These are phyloP conservation scores for Lochmaea crataegi DNA, from an alignment of 2,888 invertebrate species.

Conservation along the genomic window DNA sequence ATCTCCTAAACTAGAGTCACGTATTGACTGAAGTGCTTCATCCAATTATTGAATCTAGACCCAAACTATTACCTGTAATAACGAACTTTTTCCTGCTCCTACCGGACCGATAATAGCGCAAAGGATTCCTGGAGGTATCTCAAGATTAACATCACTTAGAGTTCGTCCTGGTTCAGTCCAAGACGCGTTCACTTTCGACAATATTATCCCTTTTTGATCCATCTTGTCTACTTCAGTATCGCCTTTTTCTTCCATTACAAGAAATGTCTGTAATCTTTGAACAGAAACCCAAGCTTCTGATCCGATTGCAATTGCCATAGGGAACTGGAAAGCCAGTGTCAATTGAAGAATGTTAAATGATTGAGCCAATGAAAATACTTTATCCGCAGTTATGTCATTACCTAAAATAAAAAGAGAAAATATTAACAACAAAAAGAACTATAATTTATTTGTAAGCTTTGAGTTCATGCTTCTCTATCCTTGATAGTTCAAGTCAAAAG, in stretches of 20 bases:
- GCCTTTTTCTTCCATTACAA: constrained; percentile 69
- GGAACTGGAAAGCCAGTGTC: constrained; percentile 72
- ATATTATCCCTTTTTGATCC: constrained; percentile 45
- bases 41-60: too few species aligned
- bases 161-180: constrained; percentile 52
- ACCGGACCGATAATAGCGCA: constrained; percentile 89
- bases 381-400: constrained; percentile 63
- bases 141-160: constrained; percentile 63
- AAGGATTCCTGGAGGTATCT: constrained; percentile 65
- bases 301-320: constrained; percentile 68
- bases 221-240: constrained; percentile 49
- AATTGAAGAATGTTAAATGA: constrained; percentile 66
- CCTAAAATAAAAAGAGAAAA: constrained; percentile 10
- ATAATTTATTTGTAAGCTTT: not conserved
- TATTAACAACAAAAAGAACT: not conserved
- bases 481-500: not conserved
- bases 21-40: too few species aligned
- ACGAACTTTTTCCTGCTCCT: constrained; percentile 81
- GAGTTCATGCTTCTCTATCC: too few species aligned
- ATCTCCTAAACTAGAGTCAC: too few species aligned
- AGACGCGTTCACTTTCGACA: constrained; percentile 54
- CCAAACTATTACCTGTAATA: constrained; percentile 62
- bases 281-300: constrained; percentile 71
- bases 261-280: constrained; percentile 69
- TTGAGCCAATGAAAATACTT: constrained; percentile 66